Evolutionary conservation across 2,797 vertebrate genomes (phyloP), one percentile per base, ranked within the genome.

Genomic region (Nannoperca obscura): DNA sequence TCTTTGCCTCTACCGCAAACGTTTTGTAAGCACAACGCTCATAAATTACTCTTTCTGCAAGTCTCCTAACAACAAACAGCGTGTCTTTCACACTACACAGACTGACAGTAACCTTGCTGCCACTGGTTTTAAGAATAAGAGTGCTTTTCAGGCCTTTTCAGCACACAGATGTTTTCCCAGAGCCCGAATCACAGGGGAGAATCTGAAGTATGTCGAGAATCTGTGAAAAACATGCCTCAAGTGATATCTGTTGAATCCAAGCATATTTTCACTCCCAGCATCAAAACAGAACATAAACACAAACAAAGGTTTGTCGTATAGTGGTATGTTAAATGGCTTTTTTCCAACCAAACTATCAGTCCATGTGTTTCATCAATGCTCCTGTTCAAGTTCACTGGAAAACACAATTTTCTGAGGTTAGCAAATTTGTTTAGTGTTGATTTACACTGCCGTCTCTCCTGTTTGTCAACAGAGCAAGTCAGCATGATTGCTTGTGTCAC

Each of bases 121-220:
- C n/a, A 38, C 20, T 57, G 54, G 65, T 79, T 65, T 71, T 12
- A 32, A 71, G 67, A 72, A 54, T 62, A 76, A 82, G 17, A 6
- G 2, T 73, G 71, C 44, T 32, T 84, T 80, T 82, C 38, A 65
- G 69, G 38, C 53, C 12, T 52, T 68, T 86, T 76, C 52, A 71
- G 36, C 20, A 80, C 76, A 69, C 77, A 81, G 75, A 90, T 91
- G 74, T 91, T 91, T 88, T 80, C 68, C 46, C 34, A 10, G 69
- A 81, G 40, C 65, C 52, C n/a, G 44, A 92, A 84, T 88, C 71
- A 81, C 52, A 76, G 66, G 52, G 66, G 69, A 88, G 87, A 93
- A 93, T 92, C 85, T 86, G 71, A 91, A 85, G 83, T 58, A 91
- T 93, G 88, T 62, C 22, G 42, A 76, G 79, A 90, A 92, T 93